A percentile compares a stretch with the other conserved stretches of the same genome.
Evolutionary conservation across 2,797 vertebrate species (phyloP).

Genomic region (Anas bernieri): DNA sequence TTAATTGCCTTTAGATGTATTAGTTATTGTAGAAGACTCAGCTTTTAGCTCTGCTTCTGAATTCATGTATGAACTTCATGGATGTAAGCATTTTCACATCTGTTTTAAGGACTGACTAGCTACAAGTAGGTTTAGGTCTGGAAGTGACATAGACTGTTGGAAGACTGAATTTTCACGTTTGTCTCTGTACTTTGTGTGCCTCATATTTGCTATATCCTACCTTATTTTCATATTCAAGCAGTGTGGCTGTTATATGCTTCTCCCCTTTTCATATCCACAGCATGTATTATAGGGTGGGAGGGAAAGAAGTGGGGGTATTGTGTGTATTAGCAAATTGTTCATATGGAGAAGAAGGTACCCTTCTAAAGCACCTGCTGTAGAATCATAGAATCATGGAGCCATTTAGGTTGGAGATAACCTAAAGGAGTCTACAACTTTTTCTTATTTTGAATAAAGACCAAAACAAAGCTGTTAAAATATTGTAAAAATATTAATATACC

Average conservation of each 20-base stretch:
- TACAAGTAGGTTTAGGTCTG: not conserved
- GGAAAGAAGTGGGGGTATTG: not conserved
- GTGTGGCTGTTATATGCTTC: not conserved
- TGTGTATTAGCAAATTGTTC: not conserved
- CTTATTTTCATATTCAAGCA: not conserved
- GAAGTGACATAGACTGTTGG: not conserved
- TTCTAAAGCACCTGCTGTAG: not conserved
- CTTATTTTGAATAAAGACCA: not conserved
- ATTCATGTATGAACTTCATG: rapidly evolving
- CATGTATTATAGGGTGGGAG: rapidly evolving
- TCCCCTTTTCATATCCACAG: not conserved
- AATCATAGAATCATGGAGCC: not conserved
- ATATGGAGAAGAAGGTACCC: not conserved
- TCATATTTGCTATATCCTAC: not conserved
- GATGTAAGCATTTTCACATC: not conserved
- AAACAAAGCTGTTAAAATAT: not conserved
- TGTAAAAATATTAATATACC: not conserved
- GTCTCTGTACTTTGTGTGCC: not conserved
- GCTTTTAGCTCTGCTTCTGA: not conserved
- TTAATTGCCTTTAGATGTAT: not conserved
- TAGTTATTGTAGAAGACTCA: not conserved
- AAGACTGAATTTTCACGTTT: not conserved
- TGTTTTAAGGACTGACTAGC: not conserved
- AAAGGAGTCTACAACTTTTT: not conserved
- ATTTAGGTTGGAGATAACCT: not conserved